Evolutionary conservation across 2,797 vertebrate species (phyloP), one percentile per base, ranked within the genome.

Genomic region (Chelmon rostratus): DNA sequence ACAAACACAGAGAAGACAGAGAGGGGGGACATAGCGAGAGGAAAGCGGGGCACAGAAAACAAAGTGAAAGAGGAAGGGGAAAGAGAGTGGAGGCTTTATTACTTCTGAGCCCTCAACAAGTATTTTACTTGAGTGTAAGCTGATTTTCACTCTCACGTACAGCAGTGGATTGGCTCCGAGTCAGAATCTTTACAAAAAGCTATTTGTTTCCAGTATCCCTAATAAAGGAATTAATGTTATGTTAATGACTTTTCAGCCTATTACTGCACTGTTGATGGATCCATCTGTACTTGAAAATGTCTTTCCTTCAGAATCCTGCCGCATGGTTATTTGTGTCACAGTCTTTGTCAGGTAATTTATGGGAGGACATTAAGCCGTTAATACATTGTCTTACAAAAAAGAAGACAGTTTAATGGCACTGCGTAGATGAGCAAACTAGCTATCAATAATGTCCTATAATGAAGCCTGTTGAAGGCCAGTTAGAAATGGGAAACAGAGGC

Each of bases 301-400:
- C 79, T 94, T 92, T 91, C 80, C 82, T 70, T 68, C 86, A 88
- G 82, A 92, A 88, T 78, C 58, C 76, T 77, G 73, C 83, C 63
- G 49, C 91, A 46, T 84, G 89, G 81, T 82, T 91, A 90, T 86
- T 86, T 89, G 83, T 93, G 91, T 94, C 90, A 91, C 54, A 87
- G 86, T 86, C 88, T 91, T 94, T 95, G 93, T 95, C 94, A 95
- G 93, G 93, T 95, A 95, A 95, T 95, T 95, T 96, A 95, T 91
- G 83, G 82, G 63, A 81, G 80, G 83, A 92, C 93, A 95, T 95
- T 94, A 95, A 93, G 89, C 78, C 70, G 76, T 93, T 95, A 94
- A 95, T 94, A 92, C 86, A 88, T 83, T 87, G 70, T 88, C 83
- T 81, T 81, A 78, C 86, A 81, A 89, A 89, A 91, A 92, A 89